Conservation (phyloP, 2,888 invertebrate genomes). For the Drosophila rellima region DNA sequence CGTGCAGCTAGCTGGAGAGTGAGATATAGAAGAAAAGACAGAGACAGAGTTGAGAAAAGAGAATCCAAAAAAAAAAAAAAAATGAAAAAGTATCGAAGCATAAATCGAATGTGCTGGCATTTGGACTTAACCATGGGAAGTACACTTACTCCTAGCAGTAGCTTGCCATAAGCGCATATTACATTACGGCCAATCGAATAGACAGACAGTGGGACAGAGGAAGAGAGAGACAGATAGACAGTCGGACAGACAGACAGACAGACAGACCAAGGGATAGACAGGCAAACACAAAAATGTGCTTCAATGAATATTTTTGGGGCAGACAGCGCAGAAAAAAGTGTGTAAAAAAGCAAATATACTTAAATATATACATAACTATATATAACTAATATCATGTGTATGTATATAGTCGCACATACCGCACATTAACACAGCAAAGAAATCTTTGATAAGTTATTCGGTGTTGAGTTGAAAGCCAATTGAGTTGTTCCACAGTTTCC, state of each 20-base stretch:
- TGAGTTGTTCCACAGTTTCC: neutral
- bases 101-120: conserved; percentile 57
- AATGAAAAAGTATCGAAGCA: conserved; percentile 66
- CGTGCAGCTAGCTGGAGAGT: conserved; percentile 34
- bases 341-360: neutral
- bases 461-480: neutral
- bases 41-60: neutral
- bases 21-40: neutral
- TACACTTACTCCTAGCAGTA: conserved; percentile 16
- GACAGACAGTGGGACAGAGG: conserved; percentile 34
- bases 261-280: conserved; percentile 10
- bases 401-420: conserved; percentile 15
- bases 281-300: conserved; percentile 7
- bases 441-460: conserved; percentile 10
- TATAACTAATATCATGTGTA: neutral
- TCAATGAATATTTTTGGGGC: conserved; percentile 50
- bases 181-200: conserved; percentile 70
- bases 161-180: conserved; percentile 60
- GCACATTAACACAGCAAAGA: conserved; percentile 8
- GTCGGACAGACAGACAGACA: too few relatives aligned
- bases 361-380: neutral
- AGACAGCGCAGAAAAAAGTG: conserved; percentile 42
- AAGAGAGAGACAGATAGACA: too few relatives aligned
- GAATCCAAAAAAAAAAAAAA: conserved; percentile 54
- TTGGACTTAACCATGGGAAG: conserved; percentile 47